phyloP scores from a whole-genome alignment of 1,140 invertebrate species.

The Pantala flavescens region DNA sequence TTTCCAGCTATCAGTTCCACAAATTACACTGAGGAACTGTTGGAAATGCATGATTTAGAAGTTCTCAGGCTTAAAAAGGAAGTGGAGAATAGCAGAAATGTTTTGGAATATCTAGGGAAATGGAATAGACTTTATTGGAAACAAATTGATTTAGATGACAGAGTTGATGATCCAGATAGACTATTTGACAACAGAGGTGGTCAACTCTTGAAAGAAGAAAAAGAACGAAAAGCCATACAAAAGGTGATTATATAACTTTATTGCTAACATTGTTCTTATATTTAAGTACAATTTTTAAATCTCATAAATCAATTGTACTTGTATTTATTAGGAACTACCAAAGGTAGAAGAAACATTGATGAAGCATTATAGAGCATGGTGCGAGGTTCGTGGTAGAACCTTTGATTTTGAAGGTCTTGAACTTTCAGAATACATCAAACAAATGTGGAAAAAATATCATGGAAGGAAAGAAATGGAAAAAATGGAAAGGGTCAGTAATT shows the following conservation, averaged over 20 bases:
- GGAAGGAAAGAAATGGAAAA: neutral
- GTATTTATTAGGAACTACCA: neutral
- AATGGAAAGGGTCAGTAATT: neutral
- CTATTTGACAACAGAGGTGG: constrained; percentile 71
- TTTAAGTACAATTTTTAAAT: neutral
- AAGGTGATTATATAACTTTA: constrained; percentile 34
- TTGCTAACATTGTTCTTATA: neutral
- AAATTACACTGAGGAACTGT: constrained; percentile 59
- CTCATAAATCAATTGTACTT: neutral
- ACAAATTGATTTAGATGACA: constrained; percentile 56
- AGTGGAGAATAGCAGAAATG: constrained; percentile 51
- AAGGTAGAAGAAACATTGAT: neutral
- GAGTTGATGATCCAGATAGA: constrained; percentile 61
- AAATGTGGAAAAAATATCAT: neutral
- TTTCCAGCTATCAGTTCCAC: constrained; percentile 50
- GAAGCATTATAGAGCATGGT: neutral
- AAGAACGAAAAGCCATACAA: constrained; percentile 60
- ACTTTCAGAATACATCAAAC: neutral
- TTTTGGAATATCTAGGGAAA: constrained; percentile 51
- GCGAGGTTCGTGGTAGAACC: neutral
- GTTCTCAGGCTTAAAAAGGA: constrained; percentile 51
- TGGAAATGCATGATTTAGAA: constrained; percentile 63
- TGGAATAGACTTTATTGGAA: constrained; percentile 52
- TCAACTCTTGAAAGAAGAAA: constrained; percentile 70
- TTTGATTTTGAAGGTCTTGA: neutral